A percentile compares a stretch with the other conserved stretches of the same genome.
phyloP scores from a whole-genome alignment of 1,140 invertebrate genomes.

The Scaptodrosophila lebanonensis region DNA sequence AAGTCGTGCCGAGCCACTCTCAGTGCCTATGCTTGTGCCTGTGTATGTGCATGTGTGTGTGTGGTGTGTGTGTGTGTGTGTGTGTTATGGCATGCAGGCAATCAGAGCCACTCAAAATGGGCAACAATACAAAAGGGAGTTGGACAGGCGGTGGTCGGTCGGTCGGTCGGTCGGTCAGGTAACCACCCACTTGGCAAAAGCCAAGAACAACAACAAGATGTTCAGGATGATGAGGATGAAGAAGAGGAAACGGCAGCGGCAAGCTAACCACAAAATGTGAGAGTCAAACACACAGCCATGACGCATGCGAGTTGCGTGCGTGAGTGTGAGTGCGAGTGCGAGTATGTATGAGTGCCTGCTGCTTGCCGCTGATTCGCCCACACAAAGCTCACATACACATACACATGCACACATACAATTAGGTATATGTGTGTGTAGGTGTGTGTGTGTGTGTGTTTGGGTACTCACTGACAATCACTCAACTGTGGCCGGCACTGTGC shows the following conservation, averaged over 20 bases:
- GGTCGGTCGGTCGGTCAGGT: too few relatives aligned
- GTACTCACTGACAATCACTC: conserved; percentile 8
- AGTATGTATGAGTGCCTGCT: background rate
- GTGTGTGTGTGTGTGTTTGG: too few relatives aligned
- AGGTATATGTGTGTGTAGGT: too few relatives aligned
- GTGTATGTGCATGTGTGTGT: background rate
- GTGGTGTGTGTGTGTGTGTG: conserved; percentile 31
- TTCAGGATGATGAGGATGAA: too few relatives aligned
- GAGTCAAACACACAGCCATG: background rate
- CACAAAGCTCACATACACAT: conserved; percentile 8
- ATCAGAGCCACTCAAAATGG: conserved; percentile 41
- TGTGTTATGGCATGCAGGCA: conserved; percentile 19
- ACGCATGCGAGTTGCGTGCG: background rate
- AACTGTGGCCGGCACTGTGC: too few relatives aligned
- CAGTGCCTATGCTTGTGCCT: too few relatives aligned
- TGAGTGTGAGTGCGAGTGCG: background rate
- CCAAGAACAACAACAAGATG: too few relatives aligned
- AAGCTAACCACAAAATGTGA: too few relatives aligned
- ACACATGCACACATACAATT: too few relatives aligned
- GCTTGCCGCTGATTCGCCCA: conserved; percentile 50
- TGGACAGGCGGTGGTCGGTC: too few relatives aligned
- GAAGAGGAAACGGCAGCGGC: too few relatives aligned
- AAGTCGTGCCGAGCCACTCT: conserved; percentile 21
- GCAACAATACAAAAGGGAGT: conserved; percentile 30
- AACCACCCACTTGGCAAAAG: conserved; percentile 13